Base-by-base conservation (phyloP, 2,797 vertebrate genomes). In the Helicolenus hilgendorfi region DNA sequence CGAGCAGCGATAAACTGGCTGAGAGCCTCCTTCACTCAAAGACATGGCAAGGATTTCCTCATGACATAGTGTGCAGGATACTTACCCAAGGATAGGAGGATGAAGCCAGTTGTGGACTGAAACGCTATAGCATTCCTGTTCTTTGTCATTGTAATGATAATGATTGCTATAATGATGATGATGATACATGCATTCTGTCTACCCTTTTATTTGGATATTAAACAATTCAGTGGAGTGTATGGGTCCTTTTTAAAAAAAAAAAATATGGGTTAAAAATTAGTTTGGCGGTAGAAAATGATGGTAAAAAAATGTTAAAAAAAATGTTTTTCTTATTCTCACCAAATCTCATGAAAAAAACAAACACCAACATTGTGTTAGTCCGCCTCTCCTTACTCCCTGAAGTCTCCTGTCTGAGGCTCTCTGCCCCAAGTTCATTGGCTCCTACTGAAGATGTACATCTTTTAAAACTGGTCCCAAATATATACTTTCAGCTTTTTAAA, bases 11-110 rank as follows among this genome's bases (percentile, higher is more conserved):
- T 77, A 9, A 20, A 64, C 72, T 90, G 85, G 88, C 91, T 76
- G 72, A 87, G 86, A 83, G 87, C 79, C 84, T 49, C 80, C 71
- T 82, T 88, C 83, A 84, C 84, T 91, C 83, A 73, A 27, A 88
- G 79, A 79, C 77, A 91, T 79, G 86, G 88, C 86, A 85, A 93
- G 85, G 89, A 89, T 87, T 88, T 89, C 85, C 84, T 68, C 83
- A 74, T 86, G 87, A 93, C 78, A 82, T 68, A 69, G 53, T 71
- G 74, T 4, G 38, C 80, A 18, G 73, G 71, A 77, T 73, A 78
- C 78, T 84, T 79, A 78, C 49, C 72, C 87, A 86, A 87, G 76
- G 74, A 67, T 59, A 79, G 56, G 69, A 87, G 58, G 63, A 86
- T 58, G 31, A 55, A 86, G 75, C 41, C 81, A 70, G 65, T 29